Evolutionary conservation across 2,113 vertebrate genomes (phyloP).

Genomic region (Trogon melanurus): DNA sequence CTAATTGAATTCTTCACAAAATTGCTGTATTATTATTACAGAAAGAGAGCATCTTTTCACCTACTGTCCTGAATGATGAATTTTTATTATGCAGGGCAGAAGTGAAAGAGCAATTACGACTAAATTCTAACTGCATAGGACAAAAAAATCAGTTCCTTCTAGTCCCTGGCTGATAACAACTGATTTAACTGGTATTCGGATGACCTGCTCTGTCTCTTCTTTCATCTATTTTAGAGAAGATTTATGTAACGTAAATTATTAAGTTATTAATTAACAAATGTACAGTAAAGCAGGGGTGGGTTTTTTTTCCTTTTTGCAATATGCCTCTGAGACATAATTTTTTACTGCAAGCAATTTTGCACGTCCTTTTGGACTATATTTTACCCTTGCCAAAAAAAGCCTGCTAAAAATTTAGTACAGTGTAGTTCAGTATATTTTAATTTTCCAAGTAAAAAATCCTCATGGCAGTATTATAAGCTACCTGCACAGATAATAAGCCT

Average conservation of each 20-base stretch:
- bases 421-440: neutral
- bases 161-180: constrained; percentile 28
- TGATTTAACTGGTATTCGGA: constrained; percentile 45
- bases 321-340: neutral
- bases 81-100: constrained; percentile 57
- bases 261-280: constrained; percentile 59
- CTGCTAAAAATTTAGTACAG: neutral
- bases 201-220: constrained; percentile 12
- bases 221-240: constrained; percentile 47
- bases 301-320: neutral
- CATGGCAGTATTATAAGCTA: neutral
- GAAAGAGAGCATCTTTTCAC: constrained; percentile 26
- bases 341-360: constrained; percentile 22
- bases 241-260: constrained; percentile 52
- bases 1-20: constrained; percentile 16
- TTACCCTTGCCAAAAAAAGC: neutral
- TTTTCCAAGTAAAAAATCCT: neutral
- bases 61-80: constrained; percentile 4
- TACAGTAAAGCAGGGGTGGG: neutral
- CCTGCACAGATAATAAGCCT: neutral
- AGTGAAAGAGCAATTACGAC: constrained; percentile 42
- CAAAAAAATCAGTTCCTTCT: constrained; percentile 67
- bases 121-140: constrained; percentile 49
- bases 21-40: neutral
- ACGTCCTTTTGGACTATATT: neutral